Base-by-base conservation (phyloP, 2,113 vertebrate genomes). In the Struthidea cinerea region DNA sequence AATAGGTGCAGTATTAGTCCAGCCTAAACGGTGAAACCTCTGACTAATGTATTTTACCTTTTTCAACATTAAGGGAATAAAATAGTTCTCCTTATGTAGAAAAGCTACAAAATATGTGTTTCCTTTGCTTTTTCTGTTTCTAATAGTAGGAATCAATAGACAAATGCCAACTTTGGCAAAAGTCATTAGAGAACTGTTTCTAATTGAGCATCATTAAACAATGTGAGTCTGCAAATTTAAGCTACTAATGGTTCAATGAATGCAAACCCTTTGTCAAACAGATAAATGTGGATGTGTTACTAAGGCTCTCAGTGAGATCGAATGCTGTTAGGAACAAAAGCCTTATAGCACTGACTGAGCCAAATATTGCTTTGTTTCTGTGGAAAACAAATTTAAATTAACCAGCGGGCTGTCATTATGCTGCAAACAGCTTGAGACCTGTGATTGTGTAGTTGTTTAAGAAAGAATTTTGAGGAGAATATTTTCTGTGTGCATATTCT, bases 351-450 rank as follows among this genome's bases (percentile, higher is more conserved):
- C 7, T 50, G 84, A 37, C 84, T 95, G 92, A 93, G 90, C 82
- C 93, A 96, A 95, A 88, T 91, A 87, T 60, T 91, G 82, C 87
- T 94, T 96, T 95, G 59, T 91, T 94, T 97, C 70, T 74, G 75
- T 84, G 61, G 69, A 96, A 96, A 95, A 91, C 94, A 95, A 93
- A 92, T 95, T 92, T 88, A 86, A 86, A 89, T 93, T 92, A 95
- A 93, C 55, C 86, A 95, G 64, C 7, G 3, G 83, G 91, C 93
- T 96, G 68, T 92, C 94, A 94, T 97, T 97, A 91, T 60, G 61
- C 86, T 82, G 77, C 91, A 87, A 91, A 87, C 87, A 95, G 91
- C 87, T 89, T 88, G 93, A 94, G 84, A 85, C 84, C 73, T 87
- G 75, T 47, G 79, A 57, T 88, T 35, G 57, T 87, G 89, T n/a